Conservation (phyloP, 2,888 invertebrate species). For the Orchesellides sinensis region DNA sequence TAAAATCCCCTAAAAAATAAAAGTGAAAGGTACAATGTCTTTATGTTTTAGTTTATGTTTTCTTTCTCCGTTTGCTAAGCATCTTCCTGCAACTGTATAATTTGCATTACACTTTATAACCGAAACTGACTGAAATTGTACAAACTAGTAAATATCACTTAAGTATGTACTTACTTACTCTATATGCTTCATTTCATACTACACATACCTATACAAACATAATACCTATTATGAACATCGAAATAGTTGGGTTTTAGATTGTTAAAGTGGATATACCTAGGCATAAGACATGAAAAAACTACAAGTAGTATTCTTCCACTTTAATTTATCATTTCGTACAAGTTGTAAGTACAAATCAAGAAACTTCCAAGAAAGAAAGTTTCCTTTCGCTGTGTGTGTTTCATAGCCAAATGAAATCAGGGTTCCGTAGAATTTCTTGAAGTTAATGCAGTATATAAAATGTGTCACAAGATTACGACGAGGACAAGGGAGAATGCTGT, state of each 20-base stretch:
- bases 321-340: constrained; percentile 8
- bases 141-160: neutral
- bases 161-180: neutral
- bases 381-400: no score
- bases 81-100: neutral
- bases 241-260: no score
- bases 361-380: neutral
- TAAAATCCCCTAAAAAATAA: constrained; percentile 13
- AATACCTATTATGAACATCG: no score
- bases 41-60: neutral
- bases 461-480: constrained; percentile 56
- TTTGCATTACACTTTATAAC: no score
- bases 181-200: neutral
- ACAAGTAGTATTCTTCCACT: no score
- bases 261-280: no score
- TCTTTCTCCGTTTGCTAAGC: constrained; percentile 5
- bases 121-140: no score
- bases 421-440: no score
- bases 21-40: neutral
- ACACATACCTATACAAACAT: no score
- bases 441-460: constrained; percentile 50
- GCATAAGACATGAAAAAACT: no score
- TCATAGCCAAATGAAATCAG: no score
- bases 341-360: no score
- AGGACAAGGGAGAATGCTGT: constrained; percentile 38